Percentiles rank a stretch among this genome's conserved stretches.
phyloP scores from a whole-genome alignment of 1,140 invertebrate genomes.

The Apis cerana region DNA sequence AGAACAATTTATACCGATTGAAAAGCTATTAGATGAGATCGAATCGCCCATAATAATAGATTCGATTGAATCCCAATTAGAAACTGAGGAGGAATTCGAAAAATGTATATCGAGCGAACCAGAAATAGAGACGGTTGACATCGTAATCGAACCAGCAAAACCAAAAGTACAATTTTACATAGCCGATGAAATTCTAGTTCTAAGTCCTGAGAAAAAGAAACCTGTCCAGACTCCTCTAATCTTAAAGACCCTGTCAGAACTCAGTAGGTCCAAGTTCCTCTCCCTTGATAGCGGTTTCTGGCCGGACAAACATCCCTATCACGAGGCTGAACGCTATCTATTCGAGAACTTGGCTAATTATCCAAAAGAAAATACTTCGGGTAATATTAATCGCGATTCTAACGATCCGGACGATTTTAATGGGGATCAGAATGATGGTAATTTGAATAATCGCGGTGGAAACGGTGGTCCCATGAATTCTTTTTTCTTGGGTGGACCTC shows the following conservation, averaged over 20 bases:
- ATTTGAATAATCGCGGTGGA: constrained; percentile 81
- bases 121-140: constrained; percentile 14
- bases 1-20: neutral
- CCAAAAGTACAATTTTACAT: constrained; percentile 75
- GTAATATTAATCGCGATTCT: constrained; percentile 71
- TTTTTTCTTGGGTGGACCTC: constrained; percentile 65
- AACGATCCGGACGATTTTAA: constrained; percentile 79
- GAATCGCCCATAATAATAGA: constrained; percentile 5
- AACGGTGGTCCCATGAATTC: constrained; percentile 37
- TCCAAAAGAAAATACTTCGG: constrained; percentile 53
- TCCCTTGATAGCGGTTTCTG: constrained; percentile 83
- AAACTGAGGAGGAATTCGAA: constrained; percentile 44
- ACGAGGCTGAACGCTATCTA: constrained; percentile 83
- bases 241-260: constrained; percentile 51
- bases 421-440: constrained; percentile 83
- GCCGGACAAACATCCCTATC: constrained; percentile 83
- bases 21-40: neutral
- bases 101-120: constrained; percentile 28
- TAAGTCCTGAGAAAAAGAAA: constrained; percentile 64
- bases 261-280: constrained; percentile 53
- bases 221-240: neutral
- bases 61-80: constrained; percentile 16
- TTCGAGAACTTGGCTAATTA: constrained; percentile 80
- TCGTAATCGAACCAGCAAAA: constrained; percentile 39
- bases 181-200: constrained; percentile 72